phyloP scores from a whole-genome alignment of 2,888 invertebrate species.

The Baccha elongata region DNA sequence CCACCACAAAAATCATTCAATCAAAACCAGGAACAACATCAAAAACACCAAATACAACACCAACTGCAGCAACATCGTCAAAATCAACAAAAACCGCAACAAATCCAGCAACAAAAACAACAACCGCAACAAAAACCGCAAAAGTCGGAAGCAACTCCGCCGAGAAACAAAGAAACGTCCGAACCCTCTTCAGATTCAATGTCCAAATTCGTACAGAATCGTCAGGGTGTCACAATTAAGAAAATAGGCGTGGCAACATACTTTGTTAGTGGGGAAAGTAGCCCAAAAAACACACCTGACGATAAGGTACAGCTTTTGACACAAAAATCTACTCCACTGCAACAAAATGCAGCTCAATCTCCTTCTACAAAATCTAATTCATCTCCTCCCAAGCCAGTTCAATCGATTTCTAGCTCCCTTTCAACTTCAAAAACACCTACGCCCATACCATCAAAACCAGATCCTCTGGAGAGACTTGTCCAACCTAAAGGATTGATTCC shows the following conservation, averaged over 20 bases:
- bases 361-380: not conserved
- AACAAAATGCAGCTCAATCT: no score
- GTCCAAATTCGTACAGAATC: slow-evolving; percentile 77
- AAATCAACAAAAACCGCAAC: not conserved
- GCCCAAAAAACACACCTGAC: not conserved
- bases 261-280: not conserved
- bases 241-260: slow-evolving; percentile 74
- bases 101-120: not conserved
- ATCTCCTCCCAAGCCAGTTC: not conserved
- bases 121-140: not conserved
- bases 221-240: slow-evolving; percentile 79
- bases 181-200: slow-evolving; percentile 71
- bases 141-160: not conserved
- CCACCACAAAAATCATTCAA: not conserved
- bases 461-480: not conserved
- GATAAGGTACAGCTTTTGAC: not conserved
- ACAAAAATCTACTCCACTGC: not conserved
- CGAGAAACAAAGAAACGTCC: not conserved
- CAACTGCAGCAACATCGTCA: slow-evolving; percentile 30
- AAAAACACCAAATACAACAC: slow-evolving; percentile 8
- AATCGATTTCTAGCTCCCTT: not conserved
- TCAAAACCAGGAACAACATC: not conserved
- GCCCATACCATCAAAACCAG: not conserved
- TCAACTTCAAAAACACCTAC: not conserved
- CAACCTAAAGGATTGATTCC: slow-evolving; percentile 63